These are phyloP conservation scores for Pseudopipra pipra DNA, from an alignment of 2,113 vertebrate species.

Conservation along the genomic window DNA sequence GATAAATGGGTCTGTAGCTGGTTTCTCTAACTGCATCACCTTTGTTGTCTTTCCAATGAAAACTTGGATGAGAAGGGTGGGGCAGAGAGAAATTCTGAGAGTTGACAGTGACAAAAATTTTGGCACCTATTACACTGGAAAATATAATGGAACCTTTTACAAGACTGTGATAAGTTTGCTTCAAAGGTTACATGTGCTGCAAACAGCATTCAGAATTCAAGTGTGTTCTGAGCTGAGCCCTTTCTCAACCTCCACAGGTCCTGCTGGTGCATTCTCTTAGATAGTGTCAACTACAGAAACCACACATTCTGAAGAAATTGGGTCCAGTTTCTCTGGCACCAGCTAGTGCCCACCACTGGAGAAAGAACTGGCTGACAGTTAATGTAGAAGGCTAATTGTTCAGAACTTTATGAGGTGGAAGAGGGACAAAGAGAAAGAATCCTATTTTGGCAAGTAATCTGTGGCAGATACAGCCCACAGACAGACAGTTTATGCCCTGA, in stretches of 20 bases:
- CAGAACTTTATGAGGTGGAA: neutral
- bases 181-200: neutral
- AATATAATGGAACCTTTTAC: neutral
- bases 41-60: constrained; percentile 43
- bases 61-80: neutral
- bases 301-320: neutral
- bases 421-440: neutral
- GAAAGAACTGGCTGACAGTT: neutral
- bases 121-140: neutral
- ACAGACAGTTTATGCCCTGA: neutral
- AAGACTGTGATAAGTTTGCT: neutral
- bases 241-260: neutral
- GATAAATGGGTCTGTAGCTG: constrained; percentile 16
- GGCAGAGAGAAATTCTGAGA: neutral
- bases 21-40: constrained; percentile 7
- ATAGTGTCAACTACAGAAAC: neutral
- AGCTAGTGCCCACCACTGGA: neutral
- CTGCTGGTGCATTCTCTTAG: neutral
- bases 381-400: neutral
- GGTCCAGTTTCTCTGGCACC: neutral
- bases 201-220: neutral
- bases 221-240: neutral
- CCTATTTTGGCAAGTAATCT: neutral
- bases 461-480: neutral
- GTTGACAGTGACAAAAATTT: neutral